phyloP scores from a whole-genome alignment of 2,888 invertebrate species.

The Hydropsyche betteni region DNA sequence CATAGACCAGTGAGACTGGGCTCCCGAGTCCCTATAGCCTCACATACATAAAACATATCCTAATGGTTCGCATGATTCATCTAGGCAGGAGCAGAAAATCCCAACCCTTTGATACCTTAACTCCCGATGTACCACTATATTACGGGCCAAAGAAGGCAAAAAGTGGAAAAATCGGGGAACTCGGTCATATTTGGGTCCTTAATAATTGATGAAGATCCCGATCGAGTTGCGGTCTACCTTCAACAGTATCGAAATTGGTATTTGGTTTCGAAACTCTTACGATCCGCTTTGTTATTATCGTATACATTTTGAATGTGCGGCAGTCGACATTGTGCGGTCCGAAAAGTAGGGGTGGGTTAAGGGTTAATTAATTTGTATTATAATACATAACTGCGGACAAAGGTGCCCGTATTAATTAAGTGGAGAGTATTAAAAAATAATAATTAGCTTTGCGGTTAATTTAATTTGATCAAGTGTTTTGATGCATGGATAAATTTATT shows the following conservation, averaged over 20 bases:
- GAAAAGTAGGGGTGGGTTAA: conserved; percentile 16
- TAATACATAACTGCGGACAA: conserved; percentile 15
- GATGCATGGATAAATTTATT: too few relatives aligned
- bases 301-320: background rate
- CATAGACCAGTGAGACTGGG: background rate
- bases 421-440: background rate
- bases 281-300: too few relatives aligned
- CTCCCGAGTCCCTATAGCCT: background rate
- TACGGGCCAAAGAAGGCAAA: too few relatives aligned
- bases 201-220: background rate
- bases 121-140: too few relatives aligned
- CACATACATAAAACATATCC: conserved; percentile 40
- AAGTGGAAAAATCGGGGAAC: background rate
- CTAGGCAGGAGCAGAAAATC: conserved; percentile 20
- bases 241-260: too few relatives aligned
- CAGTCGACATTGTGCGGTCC: background rate
- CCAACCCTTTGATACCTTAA: conserved; percentile 15
- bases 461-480: too few relatives aligned
- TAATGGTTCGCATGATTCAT: conserved; percentile 43
- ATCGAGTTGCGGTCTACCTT: too few relatives aligned
- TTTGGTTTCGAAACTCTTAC: too few relatives aligned
- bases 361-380: conserved; percentile 31
- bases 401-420: conserved; percentile 17
- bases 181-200: conserved; percentile 1
- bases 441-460: background rate